Percentiles rank a stretch among this genome's conserved stretches.
These are phyloP conservation scores for Pygocentrus nattereri DNA, from an alignment of 2,797 vertebrate genomes.

Conservation along the genomic window DNA sequence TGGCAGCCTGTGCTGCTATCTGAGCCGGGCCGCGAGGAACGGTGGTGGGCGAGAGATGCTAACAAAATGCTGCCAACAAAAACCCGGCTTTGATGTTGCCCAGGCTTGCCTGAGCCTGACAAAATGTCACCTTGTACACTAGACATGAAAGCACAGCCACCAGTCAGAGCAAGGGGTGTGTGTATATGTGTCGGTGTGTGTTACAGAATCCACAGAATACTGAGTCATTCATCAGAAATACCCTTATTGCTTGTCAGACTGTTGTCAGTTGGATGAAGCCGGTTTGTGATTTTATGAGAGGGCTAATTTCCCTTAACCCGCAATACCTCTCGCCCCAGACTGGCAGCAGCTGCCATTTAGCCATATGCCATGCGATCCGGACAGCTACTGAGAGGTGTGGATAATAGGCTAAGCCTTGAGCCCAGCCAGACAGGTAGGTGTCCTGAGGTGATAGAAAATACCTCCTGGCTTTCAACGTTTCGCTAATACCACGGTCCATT, in stretches of 20 bases:
- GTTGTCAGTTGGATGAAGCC: conserved; percentile 75
- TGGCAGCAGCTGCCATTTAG: conserved; percentile 59
- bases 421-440: conserved; percentile 51
- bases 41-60: conserved; percentile 47
- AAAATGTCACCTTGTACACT: conserved; percentile 68
- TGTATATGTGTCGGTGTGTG: conserved; percentile 43
- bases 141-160: conserved; percentile 69
- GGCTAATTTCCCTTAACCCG: conserved; percentile 74
- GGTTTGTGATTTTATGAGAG: conserved; percentile 66
- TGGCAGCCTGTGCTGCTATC: conserved; percentile 68
- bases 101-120: conserved; percentile 65
- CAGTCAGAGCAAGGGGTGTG: neutral
- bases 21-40: conserved; percentile 43
- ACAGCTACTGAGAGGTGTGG: conserved; percentile 44
- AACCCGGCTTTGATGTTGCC: conserved; percentile 68
- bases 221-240: conserved; percentile 42
- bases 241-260: conserved; percentile 65
- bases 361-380: conserved; percentile 30
- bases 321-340: conserved; percentile 63
- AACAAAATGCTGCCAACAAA: conserved; percentile 55
- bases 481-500: conserved; percentile 65
- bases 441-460: conserved; percentile 59
- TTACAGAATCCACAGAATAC: conserved; percentile 64
- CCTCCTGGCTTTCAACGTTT: conserved; percentile 60
- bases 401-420: conserved; percentile 56